A percentile compares a stretch with the other conserved stretches of the same genome.
phyloP scores from a whole-genome alignment of 2,888 invertebrate species.

The Panopea generosa region DNA sequence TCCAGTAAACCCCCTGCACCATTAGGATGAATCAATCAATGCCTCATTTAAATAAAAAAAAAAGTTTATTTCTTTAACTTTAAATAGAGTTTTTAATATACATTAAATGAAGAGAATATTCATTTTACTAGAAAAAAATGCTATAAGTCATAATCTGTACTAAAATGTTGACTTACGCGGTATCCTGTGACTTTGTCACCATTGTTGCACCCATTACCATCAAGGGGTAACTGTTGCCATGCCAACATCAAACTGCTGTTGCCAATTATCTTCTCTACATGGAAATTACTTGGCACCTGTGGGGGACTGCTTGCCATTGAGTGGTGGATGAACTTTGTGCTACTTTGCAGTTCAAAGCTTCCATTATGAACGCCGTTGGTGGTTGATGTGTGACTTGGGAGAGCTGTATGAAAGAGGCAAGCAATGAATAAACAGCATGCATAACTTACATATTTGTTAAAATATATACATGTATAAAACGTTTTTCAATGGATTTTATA shows the following conservation, averaged over 20 bases:
- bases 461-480: too few relatives aligned
- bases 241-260: constrained; percentile 78
- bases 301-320: constrained; percentile 65
- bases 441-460: too few relatives aligned
- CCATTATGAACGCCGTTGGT: constrained; percentile 27
- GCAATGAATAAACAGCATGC: too few relatives aligned
- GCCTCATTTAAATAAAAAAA: too few relatives aligned
- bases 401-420: not conserved
- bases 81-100: too few relatives aligned
- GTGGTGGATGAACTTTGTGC: constrained; percentile 17
- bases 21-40: too few relatives aligned
- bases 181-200: constrained; percentile 80
- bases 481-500: too few relatives aligned
- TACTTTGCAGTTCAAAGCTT: constrained; percentile 20
- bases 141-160: too few relatives aligned
- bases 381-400: not conserved
- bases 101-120: too few relatives aligned
- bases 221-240: constrained; percentile 79
- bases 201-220: constrained; percentile 77
- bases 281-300: constrained; percentile 77
- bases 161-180: constrained; percentile 76
- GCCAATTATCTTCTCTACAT: constrained; percentile 75
- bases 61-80: too few relatives aligned
- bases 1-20: too few relatives aligned
- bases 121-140: too few relatives aligned